Evolutionary conservation across 1,140 invertebrate genomes (phyloP).

Genomic region (Cotesia vestalis): DNA sequence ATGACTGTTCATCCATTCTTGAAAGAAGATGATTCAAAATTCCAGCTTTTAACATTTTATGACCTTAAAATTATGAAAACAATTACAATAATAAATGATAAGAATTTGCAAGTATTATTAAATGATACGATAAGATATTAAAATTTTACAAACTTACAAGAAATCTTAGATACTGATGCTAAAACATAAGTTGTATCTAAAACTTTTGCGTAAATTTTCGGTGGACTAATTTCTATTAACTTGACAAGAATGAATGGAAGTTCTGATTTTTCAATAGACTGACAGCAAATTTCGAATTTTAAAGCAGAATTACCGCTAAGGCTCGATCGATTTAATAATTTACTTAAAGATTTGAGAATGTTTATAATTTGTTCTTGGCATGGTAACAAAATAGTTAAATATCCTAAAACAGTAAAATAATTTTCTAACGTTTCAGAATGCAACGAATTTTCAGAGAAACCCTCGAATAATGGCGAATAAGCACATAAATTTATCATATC

Average conservation of each 20-base stretch:
- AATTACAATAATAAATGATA: background rate
- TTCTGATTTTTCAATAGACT: conserved; percentile 45
- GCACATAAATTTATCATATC: conserved; percentile 46
- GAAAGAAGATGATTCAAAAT: conserved; percentile 46
- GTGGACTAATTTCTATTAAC: conserved; percentile 37
- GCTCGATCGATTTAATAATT: conserved; percentile 39
- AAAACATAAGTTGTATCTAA: conserved; percentile 45
- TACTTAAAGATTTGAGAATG: conserved; percentile 38
- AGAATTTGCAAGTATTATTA: background rate
- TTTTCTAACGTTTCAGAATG: conserved; percentile 38
- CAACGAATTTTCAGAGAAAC: conserved; percentile 43
- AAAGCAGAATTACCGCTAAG: conserved; percentile 26
- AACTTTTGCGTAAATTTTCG: conserved; percentile 38
- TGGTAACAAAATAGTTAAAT: conserved; percentile 45
- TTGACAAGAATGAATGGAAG: conserved; percentile 45
- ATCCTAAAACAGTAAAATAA: conserved; percentile 51
- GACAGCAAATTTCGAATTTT: conserved; percentile 41
- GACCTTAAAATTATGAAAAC: conserved; percentile 41
- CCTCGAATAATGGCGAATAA: conserved; percentile 43
- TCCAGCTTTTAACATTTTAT: conserved; percentile 48
- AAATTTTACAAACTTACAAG: conserved; percentile 47
- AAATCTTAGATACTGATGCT: conserved; percentile 41
- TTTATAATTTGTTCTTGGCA: conserved; percentile 33
- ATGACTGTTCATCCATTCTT: conserved; percentile 45
- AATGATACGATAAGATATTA: background rate